Percentiles rank a stretch among this genome's conserved stretches.
These are phyloP conservation scores for Cistogaster globosa DNA, from an alignment of 2,888 invertebrate genomes.

Conservation along the genomic window DNA sequence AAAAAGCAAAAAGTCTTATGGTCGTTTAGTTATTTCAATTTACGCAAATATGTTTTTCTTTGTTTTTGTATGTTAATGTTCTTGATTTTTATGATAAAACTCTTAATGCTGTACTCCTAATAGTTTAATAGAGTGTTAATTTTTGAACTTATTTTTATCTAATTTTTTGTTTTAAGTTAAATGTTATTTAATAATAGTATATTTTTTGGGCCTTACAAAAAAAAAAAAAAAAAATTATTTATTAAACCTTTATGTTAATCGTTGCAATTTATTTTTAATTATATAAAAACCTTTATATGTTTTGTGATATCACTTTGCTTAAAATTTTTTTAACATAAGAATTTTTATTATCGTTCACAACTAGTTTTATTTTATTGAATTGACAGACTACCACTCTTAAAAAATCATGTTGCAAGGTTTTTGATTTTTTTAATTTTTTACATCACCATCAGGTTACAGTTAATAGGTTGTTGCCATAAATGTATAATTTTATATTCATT, in stretches of 20 bases:
- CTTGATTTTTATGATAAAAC: no score
- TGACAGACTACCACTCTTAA: background rate
- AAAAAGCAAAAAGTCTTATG: background rate
- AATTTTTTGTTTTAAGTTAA: no score
- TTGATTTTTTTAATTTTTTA: background rate
- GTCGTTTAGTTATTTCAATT: background rate
- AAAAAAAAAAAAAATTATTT: no score
- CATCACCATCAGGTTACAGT: background rate
- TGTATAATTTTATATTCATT: background rate
- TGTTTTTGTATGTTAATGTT: no score
- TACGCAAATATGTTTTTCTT: background rate
- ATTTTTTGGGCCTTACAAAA: no score
- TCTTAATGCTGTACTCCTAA: conserved; percentile 18
- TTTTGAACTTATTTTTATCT: conserved; percentile 48
- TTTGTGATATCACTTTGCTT: background rate
- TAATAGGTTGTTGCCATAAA: background rate
- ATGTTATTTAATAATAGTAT: no score
- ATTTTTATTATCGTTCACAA: background rate
- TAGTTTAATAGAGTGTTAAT: conserved; percentile 56
- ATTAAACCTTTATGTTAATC: no score
- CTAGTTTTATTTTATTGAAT: background rate
- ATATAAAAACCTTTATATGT: background rate
- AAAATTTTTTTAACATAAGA: conserved; percentile 1
- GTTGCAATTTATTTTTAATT: no score
- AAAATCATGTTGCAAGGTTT: no score